A percentile compares a stretch with the other conserved stretches of the same genome.
phyloP scores from a whole-genome alignment of 2,113 vertebrate species.

The Bungarus multicinctus region DNA sequence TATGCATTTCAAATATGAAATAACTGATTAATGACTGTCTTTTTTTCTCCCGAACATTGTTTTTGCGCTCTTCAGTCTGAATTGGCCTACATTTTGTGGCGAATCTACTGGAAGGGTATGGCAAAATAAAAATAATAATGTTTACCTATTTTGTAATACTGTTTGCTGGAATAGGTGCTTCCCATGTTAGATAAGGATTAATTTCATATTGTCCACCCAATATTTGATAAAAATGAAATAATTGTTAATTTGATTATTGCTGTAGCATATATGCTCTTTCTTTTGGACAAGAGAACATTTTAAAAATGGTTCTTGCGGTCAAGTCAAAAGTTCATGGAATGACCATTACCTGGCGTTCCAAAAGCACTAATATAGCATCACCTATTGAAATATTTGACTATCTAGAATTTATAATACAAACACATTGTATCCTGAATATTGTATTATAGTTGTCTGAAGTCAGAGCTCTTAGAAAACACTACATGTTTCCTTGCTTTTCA shows the following conservation, averaged over 20 bases:
- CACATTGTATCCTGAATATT: background rate
- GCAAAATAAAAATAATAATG: conserved; percentile 5
- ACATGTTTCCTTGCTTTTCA: background rate
- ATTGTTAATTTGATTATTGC: background rate
- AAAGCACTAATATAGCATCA: background rate
- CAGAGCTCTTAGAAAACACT: background rate
- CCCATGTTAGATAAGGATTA: background rate
- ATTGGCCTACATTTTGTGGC: conserved; percentile 65
- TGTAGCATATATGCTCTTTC: background rate
- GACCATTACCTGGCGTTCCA: background rate
- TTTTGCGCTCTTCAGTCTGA: conserved; percentile 51
- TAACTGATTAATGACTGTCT: conserved; percentile 60
- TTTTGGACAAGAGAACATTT: background rate
- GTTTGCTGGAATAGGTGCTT: conserved; percentile 15
- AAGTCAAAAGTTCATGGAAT: background rate
- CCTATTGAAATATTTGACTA: background rate
- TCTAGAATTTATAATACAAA: background rate
- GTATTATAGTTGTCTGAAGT: background rate
- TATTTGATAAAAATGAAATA: background rate
- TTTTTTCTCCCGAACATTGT: conserved; percentile 50
- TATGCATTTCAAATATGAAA: conserved; percentile 58
- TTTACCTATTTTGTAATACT: conserved; percentile 11
- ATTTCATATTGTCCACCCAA: accelerated
- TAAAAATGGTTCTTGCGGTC: background rate
- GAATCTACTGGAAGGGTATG: conserved; percentile 43